These are phyloP conservation scores for Trematomus loennbergii DNA, from an alignment of 2,113 vertebrate species.

Conservation along the genomic window DNA sequence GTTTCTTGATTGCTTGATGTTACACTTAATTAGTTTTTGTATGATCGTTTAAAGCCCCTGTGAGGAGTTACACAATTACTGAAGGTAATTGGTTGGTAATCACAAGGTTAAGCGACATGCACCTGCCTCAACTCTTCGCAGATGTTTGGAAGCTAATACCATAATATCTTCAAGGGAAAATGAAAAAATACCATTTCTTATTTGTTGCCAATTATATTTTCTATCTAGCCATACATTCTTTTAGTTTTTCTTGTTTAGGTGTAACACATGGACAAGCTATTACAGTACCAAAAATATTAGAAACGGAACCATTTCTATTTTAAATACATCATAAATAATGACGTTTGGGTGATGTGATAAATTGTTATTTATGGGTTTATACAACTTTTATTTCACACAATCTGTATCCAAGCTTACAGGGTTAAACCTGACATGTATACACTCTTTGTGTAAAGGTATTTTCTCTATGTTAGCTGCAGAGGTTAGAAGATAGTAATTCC, in stretches of 20 bases:
- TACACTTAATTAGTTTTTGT: background rate
- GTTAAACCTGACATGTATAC: background rate
- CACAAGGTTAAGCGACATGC: background rate
- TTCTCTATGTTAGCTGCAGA: too few relatives aligned
- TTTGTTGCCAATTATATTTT: background rate
- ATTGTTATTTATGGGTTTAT: background rate
- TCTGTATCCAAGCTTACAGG: background rate
- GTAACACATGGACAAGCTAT: background rate
- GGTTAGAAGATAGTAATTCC: background rate
- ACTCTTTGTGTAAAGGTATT: background rate
- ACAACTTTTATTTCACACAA: background rate
- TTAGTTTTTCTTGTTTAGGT: background rate
- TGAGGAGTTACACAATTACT: background rate
- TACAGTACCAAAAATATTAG: background rate
- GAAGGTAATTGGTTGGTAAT: background rate
- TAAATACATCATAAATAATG: background rate
- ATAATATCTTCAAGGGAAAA: background rate
- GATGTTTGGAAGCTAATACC: background rate
- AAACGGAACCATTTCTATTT: background rate
- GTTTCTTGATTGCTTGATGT: background rate
- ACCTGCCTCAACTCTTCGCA: background rate
- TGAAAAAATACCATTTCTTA: background rate
- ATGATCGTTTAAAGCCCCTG: background rate
- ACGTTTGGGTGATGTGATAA: too few relatives aligned
- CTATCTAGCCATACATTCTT: background rate